Conservation (phyloP, 53 echinoderm and acorn worm genomes). For the Zoroaster sp. region DNA sequence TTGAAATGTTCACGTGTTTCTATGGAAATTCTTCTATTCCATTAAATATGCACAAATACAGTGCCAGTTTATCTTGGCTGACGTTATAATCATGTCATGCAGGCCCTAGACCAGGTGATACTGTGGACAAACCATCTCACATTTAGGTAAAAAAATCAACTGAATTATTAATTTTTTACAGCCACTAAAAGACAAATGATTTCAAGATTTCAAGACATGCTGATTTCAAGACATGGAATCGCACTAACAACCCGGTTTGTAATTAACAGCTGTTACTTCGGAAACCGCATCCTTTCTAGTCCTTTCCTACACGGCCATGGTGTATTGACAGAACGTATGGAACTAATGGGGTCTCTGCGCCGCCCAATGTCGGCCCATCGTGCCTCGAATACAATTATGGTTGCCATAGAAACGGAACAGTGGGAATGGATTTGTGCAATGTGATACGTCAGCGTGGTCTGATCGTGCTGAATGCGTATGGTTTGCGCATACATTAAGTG, state of each 20-base stretch:
- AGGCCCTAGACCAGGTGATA: too few species aligned
- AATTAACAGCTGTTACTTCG: not conserved
- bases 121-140: too few species aligned
- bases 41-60: too few species aligned
- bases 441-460: not conserved
- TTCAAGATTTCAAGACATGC: too few species aligned
- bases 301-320: not conserved
- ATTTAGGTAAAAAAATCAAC: too few species aligned
- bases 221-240: too few species aligned
- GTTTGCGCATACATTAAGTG: not conserved
- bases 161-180: too few species aligned
- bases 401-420: slow-evolving; percentile 40
- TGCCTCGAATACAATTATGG: slow-evolving; percentile 28
- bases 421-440: slow-evolving; percentile 1
- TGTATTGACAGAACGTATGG: slow-evolving; percentile 26
- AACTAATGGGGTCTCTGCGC: not conserved
- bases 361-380: not conserved
- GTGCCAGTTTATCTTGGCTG: too few species aligned
- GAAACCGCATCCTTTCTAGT: not conserved
- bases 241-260: not conserved
- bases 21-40: too few species aligned
- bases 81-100: too few species aligned
- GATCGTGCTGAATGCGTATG: not conserved
- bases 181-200: too few species aligned
- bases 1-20: too few species aligned